Percentiles rank a stretch among this genome's conserved stretches.
These are phyloP conservation scores for Notamacropus eugenii DNA, from an alignment of 2,797 vertebrate species.

Conservation along the genomic window DNA sequence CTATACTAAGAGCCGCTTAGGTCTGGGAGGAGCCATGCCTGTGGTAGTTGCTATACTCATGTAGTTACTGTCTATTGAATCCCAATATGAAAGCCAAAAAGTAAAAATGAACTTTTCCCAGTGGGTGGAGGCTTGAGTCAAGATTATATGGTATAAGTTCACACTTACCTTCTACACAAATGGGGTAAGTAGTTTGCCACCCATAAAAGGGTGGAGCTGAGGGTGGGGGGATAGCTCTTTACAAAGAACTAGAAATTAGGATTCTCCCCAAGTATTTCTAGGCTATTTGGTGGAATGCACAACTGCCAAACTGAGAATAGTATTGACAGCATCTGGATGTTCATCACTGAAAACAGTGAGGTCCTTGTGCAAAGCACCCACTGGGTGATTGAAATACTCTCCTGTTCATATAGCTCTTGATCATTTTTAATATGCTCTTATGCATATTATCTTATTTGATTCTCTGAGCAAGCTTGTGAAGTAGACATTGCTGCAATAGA, in stretches of 20 bases:
- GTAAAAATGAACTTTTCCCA: too few species aligned
- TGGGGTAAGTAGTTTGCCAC: background rate
- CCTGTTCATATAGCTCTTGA: background rate
- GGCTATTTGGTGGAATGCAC: background rate
- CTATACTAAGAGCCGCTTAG: background rate
- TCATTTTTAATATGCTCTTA: background rate
- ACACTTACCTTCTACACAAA: background rate
- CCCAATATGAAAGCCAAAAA: too few species aligned
- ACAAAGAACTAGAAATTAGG: background rate
- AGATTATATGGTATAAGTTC: too few species aligned
- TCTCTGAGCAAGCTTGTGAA: background rate
- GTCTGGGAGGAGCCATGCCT: background rate
- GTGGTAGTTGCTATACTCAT: too few species aligned
- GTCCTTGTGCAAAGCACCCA: background rate
- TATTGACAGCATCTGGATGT: background rate
- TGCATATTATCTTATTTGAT: background rate
- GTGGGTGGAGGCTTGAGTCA: too few species aligned
- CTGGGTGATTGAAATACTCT: background rate
- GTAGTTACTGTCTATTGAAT: too few species aligned
- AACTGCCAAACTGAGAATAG: background rate
- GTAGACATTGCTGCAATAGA: background rate
- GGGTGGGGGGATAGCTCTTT: background rate
- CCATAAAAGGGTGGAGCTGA: background rate
- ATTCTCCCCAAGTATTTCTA: background rate
- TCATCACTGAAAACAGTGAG: background rate